Percentiles rank a stretch among this genome's conserved stretches.
phyloP scores from a whole-genome alignment of 1,140 invertebrate genomes.

The Tetramorium simillimum region DNA sequence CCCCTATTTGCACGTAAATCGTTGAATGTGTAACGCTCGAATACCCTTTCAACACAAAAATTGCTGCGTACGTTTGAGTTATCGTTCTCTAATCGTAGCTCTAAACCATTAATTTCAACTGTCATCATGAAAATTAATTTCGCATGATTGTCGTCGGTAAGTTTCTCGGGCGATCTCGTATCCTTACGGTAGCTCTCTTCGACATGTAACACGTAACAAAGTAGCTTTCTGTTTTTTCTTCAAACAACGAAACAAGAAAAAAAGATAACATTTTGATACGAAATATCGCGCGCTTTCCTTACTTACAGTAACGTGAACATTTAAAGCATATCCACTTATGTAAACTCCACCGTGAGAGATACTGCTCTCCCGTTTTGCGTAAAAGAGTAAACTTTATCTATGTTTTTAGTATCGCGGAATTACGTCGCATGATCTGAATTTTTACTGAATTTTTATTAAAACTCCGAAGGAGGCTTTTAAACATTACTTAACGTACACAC shows the following conservation, averaged over 20 bases:
- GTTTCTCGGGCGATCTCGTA: neutral
- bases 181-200: neutral
- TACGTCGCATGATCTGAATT: conserved; percentile 1
- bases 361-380: neutral
- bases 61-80: neutral
- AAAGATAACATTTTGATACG: neutral
- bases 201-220: neutral
- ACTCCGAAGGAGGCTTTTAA: neutral
- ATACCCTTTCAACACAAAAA: neutral
- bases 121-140: neutral
- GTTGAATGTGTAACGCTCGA: neutral
- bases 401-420: neutral
- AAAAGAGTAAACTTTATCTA: neutral
- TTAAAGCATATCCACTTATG: conserved; percentile 24
- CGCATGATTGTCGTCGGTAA: neutral
- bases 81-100: neutral
- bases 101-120: neutral
- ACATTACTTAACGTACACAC: neutral
- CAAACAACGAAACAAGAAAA: neutral
- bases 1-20: neutral
- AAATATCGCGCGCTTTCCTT: neutral
- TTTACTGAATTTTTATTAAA: neutral
- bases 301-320: neutral
- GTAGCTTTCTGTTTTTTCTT: neutral
- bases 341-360: neutral